A percentile compares a stretch with the other conserved stretches of the same genome.
Conservation (phyloP, 2,888 invertebrate genomes). For the Lithodes maja region DNA sequence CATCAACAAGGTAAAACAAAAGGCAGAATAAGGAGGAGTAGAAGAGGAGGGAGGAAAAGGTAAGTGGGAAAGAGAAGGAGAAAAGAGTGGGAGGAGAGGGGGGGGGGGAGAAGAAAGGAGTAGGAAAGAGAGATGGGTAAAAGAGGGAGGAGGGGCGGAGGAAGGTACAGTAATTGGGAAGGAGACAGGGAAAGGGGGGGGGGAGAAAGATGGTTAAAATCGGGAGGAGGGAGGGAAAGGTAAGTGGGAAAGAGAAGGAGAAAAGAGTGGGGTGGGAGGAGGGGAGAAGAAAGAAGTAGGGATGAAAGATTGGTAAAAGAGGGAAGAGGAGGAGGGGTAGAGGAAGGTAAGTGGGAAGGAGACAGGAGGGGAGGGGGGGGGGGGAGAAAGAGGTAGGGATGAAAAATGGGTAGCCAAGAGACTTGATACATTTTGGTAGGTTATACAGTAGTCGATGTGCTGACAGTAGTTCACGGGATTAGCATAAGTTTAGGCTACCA, state of each 20-base stretch:
- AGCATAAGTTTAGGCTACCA: no score
- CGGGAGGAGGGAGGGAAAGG: neutral
- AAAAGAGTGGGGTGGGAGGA: neutral
- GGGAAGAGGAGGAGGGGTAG: neutral
- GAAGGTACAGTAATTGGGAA: no score
- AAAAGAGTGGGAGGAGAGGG: neutral
- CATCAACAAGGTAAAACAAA: no score
- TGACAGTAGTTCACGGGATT: no score
- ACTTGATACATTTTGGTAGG: no score
- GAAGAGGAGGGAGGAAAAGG: no score
- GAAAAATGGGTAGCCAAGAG: neutral
- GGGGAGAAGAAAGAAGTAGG: neutral
- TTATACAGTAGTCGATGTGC: no score
- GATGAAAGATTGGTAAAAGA: neutral
- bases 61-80: neutral
- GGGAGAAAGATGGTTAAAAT: conserved; percentile 6
- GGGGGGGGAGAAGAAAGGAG: neutral
- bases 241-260: conserved; percentile 9
- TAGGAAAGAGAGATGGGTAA: neutral
- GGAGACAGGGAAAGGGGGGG: neutral
- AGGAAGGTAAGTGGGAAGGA: neutral
- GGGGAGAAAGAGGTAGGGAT: neutral
- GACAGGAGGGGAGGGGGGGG: neutral
- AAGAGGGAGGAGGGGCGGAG: neutral
- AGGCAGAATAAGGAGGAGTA: no score